These are phyloP conservation scores for Erpornis zantholeuca DNA, from an alignment of 2,113 vertebrate genomes.

Conservation along the genomic window DNA sequence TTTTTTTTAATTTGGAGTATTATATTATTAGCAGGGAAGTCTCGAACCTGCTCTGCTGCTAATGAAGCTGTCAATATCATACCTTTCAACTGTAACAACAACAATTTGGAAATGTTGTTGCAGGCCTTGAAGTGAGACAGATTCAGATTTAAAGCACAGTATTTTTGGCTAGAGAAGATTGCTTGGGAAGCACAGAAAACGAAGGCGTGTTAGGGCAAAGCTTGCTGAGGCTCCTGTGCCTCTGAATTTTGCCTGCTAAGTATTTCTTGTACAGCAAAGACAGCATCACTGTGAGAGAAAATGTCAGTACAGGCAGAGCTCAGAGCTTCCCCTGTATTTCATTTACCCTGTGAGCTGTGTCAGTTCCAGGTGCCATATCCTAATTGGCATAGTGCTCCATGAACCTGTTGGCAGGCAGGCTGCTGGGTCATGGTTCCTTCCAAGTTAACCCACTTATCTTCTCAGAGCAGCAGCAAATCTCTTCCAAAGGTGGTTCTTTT, in stretches of 20 bases:
- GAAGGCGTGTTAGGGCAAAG: neutral
- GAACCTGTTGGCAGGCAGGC: neutral
- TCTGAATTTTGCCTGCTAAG: neutral
- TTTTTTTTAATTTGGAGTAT: neutral
- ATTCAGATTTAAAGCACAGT: neutral
- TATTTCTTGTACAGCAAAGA: neutral
- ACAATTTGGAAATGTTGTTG: neutral
- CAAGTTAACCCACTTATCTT: neutral
- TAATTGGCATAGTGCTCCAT: neutral
- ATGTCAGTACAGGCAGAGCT: neutral
- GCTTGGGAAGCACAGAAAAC: neutral
- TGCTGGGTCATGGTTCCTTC: neutral
- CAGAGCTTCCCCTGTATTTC: neutral
- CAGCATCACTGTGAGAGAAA: neutral
- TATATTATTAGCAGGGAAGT: neutral
- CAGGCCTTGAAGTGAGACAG: neutral
- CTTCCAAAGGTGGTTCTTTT: neutral
- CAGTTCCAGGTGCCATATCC: neutral
- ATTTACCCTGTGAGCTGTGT: neutral
- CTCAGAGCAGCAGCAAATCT: neutral
- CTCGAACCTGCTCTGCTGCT: neutral
- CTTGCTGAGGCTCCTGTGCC: neutral
- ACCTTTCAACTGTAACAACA: neutral
- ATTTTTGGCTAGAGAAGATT: neutral
- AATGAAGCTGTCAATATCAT: neutral